phyloP scores from a whole-genome alignment of 2,113 vertebrate species.

The Zosterops borbonicus region DNA sequence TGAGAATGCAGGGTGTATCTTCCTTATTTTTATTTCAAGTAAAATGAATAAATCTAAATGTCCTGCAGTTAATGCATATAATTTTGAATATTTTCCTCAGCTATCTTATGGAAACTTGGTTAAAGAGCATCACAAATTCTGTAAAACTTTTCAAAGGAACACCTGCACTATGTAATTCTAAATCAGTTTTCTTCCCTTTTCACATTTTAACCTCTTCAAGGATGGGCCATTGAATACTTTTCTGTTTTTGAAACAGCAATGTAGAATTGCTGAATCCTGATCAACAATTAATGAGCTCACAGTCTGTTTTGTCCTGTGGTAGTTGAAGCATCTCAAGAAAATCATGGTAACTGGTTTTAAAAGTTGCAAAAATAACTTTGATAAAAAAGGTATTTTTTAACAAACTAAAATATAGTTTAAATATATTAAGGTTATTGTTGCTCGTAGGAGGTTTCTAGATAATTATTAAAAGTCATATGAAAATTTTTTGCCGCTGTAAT shows the following conservation, averaged over 20 bases:
- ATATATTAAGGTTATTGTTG: background rate
- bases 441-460: background rate
- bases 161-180: background rate
- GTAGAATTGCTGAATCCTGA: background rate
- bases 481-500: background rate
- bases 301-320: background rate
- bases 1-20: background rate
- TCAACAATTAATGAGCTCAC: background rate
- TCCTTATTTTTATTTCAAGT: background rate
- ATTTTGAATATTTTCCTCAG: background rate
- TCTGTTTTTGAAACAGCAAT: background rate
- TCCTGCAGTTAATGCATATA: background rate
- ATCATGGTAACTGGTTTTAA: background rate
- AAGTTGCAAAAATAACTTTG: background rate
- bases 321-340: background rate
- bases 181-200: background rate
- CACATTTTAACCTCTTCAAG: background rate
- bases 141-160: background rate
- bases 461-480: background rate
- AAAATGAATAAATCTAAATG: background rate
- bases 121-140: background rate
- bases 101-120: background rate
- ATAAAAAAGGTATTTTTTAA: background rate
- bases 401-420: background rate
- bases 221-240: background rate